Base-by-base conservation (phyloP, 30 jellyfish, hydroid and myxozoan species). In the Mastigias papua region DNA sequence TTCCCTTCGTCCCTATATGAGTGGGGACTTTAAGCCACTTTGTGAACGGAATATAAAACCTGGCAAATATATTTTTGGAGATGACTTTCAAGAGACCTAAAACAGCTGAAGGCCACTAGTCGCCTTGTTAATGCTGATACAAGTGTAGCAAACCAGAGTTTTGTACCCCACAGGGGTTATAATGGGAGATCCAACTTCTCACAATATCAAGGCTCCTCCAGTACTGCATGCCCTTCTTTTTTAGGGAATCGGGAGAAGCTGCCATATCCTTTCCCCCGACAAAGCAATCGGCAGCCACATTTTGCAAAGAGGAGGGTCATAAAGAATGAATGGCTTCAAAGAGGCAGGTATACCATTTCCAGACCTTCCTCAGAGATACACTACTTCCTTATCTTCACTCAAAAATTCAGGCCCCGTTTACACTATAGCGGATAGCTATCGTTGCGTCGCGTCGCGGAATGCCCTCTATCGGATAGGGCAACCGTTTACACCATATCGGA, bases 271-370 rank as follows among this genome's bases (percentile, higher is more conserved):
- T 11, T 11, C 33, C 65, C 65, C 28, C 65, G 33, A 72, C 69
- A 28, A 33, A 35, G 13, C 9, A 21, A 42, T 3, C 29, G 69
- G n/a, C 69, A 72, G 67, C 84, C 21, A 31, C 84, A 4, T 13
- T 21, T 21, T 21, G 27, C 65, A 72, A 72, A 25, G 66, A 32
- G 13, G 84, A 72, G 48, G 34, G 29, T 72, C 34, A 72, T 68
- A 32, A 72, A 72, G 66, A 32, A 32, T 1, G 29, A 33, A 60
- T 28, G 19, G 19, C 37, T 35, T 8, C 26, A 21, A 72, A 72
- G 8, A 10, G 19, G 67, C 84, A 72, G 84, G 84, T 72, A 72
- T 3, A 72, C 5, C 15, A 72, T 28, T 72, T 72, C 33, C 69
- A 72, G 11, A 7, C 10, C 7, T 15, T 42, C 13, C 7, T 42